Evolutionary conservation across 2,797 vertebrate species (phyloP), one percentile per base, ranked within the genome.

Genomic region (Margarornis squamiger): DNA sequence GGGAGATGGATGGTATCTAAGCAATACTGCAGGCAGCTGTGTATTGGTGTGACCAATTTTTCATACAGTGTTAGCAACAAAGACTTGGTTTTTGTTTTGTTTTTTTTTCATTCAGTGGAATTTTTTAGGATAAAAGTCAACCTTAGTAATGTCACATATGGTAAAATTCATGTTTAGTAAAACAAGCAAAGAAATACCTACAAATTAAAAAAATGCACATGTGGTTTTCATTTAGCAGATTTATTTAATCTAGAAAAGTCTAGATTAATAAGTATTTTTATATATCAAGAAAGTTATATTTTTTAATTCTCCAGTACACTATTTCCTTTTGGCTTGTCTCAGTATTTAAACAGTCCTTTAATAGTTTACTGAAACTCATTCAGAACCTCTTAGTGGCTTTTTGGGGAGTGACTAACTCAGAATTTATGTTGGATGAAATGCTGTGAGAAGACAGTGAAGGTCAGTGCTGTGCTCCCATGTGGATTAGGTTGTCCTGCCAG

Each of bases 21-120:
- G 36, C n/a, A 86, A n/a, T 21, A 38, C 23, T 7, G 3, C 36
- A 82, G 61, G 74, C 22, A 0, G 0, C 27, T 43, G 20, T 24
- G 26, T 39, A 20, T n/a, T 58, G 29, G 6, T 9, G 4, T 76
- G 21, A 36, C 8, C 12, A 67, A 48, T 51, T 79, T 92, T 73
- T 87, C 59, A n/a, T 32, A 49, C 9, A 65, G 13, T 26, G 6
- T 43, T 77, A 32, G 20, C 8, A 61, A 65, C 7, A 49, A 67
- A 74, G 9, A 26, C 9, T 59, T 70, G 27, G 15, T 39, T 39
- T 12, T 38, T 38, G 15, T 17, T 41, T 41, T 17, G 16, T 38
- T 45, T 10, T 54, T 38, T 80, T 76, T 77, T 54, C 6, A 54
- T 72, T 68, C 38, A 49, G 19, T 30, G 39, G 43, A 70, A 24